Evolutionary conservation across 2,888 invertebrate genomes (phyloP).

Genomic region (Epinotia brunnichana): DNA sequence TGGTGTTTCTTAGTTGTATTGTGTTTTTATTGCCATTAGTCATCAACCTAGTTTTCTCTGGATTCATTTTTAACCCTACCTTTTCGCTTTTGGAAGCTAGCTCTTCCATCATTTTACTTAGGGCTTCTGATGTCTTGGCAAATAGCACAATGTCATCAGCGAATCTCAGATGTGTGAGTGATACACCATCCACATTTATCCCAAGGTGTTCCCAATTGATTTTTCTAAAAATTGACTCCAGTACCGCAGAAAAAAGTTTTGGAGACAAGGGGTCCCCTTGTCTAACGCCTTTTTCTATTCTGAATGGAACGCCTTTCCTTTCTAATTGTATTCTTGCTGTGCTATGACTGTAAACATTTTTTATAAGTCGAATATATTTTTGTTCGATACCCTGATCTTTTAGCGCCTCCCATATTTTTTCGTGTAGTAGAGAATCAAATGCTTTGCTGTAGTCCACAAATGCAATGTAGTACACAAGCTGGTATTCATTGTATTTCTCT

Average conservation of each 20-base stretch:
- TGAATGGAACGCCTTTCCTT: neutral
- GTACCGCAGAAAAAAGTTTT: neutral
- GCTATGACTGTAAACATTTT: slow-evolving; percentile 8
- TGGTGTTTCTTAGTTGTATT: too few relatives aligned
- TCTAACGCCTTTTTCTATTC: neutral
- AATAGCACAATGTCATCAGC: slow-evolving; percentile 22
- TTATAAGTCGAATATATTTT: slow-evolving; percentile 6
- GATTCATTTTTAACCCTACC: too few relatives aligned
- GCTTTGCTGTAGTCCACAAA: slow-evolving; percentile 25
- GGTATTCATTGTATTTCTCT: slow-evolving; percentile 19
- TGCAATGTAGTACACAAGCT: slow-evolving; percentile 23
- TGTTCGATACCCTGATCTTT: slow-evolving; percentile 15
- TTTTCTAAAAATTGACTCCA: slow-evolving; percentile 18
- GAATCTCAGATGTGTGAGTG: slow-evolving; percentile 10
- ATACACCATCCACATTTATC: neutral
- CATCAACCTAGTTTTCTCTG: too few relatives aligned
- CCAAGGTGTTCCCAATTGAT: too few relatives aligned
- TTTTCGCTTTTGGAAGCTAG: too few relatives aligned
- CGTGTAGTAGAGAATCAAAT: slow-evolving; percentile 18
- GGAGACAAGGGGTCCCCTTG: slow-evolving; percentile 1
- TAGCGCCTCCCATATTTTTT: slow-evolving; percentile 25
- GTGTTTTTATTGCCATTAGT: too few relatives aligned
- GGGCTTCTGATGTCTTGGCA: neutral
- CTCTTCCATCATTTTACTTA: too few relatives aligned
- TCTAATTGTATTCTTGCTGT: slow-evolving; percentile 11